Base-by-base conservation (phyloP, 2,888 invertebrate genomes). In the Clepsis dumicolana region DNA sequence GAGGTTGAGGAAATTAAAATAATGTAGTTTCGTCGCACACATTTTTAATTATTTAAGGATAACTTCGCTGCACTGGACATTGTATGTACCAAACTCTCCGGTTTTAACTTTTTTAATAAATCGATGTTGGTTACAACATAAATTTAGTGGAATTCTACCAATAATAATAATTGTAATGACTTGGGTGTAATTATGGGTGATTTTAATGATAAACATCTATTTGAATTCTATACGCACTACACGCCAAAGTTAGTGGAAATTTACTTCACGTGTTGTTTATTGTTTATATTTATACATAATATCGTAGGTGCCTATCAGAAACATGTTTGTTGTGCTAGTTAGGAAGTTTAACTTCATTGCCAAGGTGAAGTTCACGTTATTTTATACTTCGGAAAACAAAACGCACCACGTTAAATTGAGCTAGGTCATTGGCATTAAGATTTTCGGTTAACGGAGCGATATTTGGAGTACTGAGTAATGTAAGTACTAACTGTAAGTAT, bases 191-290 rank as follows among this genome's bases (percentile, higher is more conserved):
- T 64, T 57, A 50, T 16, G 35, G 48, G 24, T 25, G 14, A 56
- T 56, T 52, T 59, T 52, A 44, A 32, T n/a, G 62, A 61, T 61
- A 54, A 54, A 35, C 54, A 53, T 18, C 61, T 35, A 61, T 66
- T 66, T 56, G 35, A 56, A 62, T 66, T 62, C 61, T 56, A 62
- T 62, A 56, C 61, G 56, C 54, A 48, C 54, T 29, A 10, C 18
- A 4, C 32, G 14, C 5, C 12, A 54, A 16, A 32, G 21, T 48
- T 21, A 48, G 48, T 48, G 48, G 21, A 48, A 12, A 21, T 48
- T 48, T 12, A 21, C 21, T 2, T 7, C 21, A 48, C 12, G 48
- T 48, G 48, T 48, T n/a, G 21, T 48, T 44, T 18, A 44, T 44
- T 41, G 41, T 41, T 41, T 41, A 41, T 16, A 41, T 48, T 48